phyloP scores from a whole-genome alignment of 2,113 vertebrate species.

The Sturnira hondurensis region DNA sequence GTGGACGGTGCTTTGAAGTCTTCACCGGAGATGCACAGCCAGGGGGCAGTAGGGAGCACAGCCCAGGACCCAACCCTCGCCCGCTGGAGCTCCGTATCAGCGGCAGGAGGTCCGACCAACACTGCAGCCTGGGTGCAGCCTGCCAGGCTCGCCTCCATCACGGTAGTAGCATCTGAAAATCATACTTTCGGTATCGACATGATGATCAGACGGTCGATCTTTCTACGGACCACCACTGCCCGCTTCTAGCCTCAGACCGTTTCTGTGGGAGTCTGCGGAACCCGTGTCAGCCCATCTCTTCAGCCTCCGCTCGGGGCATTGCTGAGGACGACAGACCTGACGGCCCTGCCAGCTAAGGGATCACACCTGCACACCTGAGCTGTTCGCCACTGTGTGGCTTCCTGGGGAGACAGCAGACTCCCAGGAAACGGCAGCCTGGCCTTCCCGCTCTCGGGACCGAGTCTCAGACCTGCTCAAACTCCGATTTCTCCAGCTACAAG shows the following conservation, averaged over 20 bases:
- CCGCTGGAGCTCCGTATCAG: neutral
- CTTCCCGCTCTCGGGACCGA: neutral
- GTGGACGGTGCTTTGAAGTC: too few species aligned
- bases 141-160: neutral
- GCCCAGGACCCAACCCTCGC: rapidly evolving
- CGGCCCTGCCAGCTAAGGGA: rapidly evolving
- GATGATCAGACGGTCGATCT: neutral
- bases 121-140: too few species aligned
- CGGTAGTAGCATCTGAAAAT: neutral
- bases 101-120: neutral
- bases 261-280: neutral
- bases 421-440: neutral
- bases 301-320: neutral
- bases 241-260: neutral
- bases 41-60: neutral
- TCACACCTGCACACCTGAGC: neutral
- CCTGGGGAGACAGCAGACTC: neutral
- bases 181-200: neutral
- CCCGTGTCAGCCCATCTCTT: too few species aligned
- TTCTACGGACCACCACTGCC: neutral
- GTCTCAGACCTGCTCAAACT: neutral
- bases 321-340: neutral
- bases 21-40: neutral
- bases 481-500: neutral
- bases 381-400: rapidly evolving